A percentile compares a stretch with the other conserved stretches of the same genome.
These are phyloP conservation scores for Eupelmus urozonus DNA, from an alignment of 2,888 invertebrate species.

Conservation along the genomic window DNA sequence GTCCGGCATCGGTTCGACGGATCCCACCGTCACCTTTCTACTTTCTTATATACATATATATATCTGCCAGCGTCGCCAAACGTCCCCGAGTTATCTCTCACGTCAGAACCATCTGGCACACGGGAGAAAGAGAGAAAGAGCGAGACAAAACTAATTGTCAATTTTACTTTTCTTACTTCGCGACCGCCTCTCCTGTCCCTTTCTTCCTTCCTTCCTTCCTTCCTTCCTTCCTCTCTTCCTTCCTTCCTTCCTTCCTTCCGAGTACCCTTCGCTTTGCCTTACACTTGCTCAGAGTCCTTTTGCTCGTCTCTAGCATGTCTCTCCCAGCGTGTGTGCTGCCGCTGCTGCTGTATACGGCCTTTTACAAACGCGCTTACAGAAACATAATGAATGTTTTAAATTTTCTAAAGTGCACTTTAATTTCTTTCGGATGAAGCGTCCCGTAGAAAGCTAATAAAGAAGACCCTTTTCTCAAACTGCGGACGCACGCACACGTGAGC, in stretches of 20 bases:
- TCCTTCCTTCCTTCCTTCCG: conserved; percentile 31
- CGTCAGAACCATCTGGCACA: conserved; percentile 68
- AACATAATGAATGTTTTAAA: conserved; percentile 53
- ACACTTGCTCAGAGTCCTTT: conserved; percentile 29
- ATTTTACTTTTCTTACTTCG: conserved; percentile 51
- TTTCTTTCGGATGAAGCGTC: conserved; percentile 22
- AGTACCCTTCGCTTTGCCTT: neutral
- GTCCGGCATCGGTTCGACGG: conserved; percentile 39
- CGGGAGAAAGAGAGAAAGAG: conserved; percentile 51
- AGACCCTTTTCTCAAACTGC: conserved; percentile 17
- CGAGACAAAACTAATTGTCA: conserved; percentile 64
- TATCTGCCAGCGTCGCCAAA: neutral
- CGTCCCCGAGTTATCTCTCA: conserved; percentile 67
- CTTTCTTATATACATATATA: too few relatives aligned
- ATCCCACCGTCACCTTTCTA: conserved; percentile 40
- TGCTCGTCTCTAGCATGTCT: conserved; percentile 18
- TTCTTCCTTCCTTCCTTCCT: conserved; percentile 18
- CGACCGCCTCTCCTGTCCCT: conserved; percentile 40
- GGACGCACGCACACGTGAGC: conserved; percentile 1
- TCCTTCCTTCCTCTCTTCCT: neutral
- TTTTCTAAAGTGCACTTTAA: conserved; percentile 48
- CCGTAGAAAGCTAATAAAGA: conserved; percentile 39
- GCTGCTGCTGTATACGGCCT: conserved; percentile 21
- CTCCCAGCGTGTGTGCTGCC: too few relatives aligned
- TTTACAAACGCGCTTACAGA: conserved; percentile 31